A percentile compares a stretch with the other conserved stretches of the same genome.
Evolutionary conservation across 2,113 vertebrate species (phyloP).

Genomic region (Prolemur simus): DNA sequence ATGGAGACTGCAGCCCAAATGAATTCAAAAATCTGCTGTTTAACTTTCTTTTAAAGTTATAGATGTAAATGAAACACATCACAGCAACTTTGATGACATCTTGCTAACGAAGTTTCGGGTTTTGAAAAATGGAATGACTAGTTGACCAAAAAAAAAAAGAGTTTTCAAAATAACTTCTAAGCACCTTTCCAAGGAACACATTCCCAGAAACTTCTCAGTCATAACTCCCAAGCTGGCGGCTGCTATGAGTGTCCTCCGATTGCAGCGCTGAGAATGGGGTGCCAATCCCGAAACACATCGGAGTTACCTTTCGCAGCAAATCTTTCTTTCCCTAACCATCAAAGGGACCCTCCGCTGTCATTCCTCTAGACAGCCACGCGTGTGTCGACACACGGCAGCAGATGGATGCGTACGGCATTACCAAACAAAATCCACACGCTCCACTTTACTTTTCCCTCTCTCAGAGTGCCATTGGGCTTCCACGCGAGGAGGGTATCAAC

Average conservation of each 20-base stretch:
- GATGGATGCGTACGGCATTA: background rate
- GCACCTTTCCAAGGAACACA: constrained; percentile 18
- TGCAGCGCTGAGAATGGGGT: background rate
- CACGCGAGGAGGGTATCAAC: background rate
- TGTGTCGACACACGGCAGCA: background rate
- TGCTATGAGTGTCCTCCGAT: background rate
- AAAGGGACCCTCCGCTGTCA: constrained; percentile 42
- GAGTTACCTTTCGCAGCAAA: background rate
- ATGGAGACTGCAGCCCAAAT: background rate
- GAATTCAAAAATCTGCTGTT: background rate
- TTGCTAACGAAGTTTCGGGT: background rate
- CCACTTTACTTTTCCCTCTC: constrained; percentile 35
- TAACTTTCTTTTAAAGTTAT: constrained; percentile 55
- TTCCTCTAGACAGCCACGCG: background rate
- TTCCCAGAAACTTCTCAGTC: constrained; percentile 51
- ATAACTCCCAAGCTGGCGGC: background rate
- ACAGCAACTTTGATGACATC: constrained; percentile 27
- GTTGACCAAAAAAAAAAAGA: background rate
- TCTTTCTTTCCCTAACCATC: background rate
- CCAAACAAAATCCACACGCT: background rate
- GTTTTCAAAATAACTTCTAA: constrained; percentile 39
- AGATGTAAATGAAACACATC: constrained; percentile 19
- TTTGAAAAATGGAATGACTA: background rate
- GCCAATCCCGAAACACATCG: background rate
- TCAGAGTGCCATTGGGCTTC: background rate